Base-by-base conservation (phyloP, 35 echinoderm and acorn worm species). In the Eucidaris tribuloides region DNA sequence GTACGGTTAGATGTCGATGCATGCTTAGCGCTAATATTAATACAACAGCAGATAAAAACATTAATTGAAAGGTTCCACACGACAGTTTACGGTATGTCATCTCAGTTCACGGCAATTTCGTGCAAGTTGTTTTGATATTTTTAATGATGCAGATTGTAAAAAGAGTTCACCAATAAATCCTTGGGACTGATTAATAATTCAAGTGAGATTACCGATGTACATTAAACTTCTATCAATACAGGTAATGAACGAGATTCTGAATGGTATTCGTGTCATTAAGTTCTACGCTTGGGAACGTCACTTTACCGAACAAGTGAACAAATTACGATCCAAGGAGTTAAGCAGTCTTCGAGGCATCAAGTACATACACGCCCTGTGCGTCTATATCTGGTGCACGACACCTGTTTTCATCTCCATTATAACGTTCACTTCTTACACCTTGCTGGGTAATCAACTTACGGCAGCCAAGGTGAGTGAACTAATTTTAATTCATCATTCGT, bases 381-480 rank as follows among this genome's bases (percentile, higher is more conserved):
- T 78, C 20, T 96, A 83, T 24, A 77, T 91, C 43, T 96, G 88
- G 83, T 66, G 68, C 46, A 96, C 88, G 1, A 83, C 93, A 45
- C 88, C 88, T 1, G 68, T 96, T 9, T 57, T 96, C 23, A 91
- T 96, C 25, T 86, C 88, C 0, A 76, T 96, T 18, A 42, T 82
- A 2, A 87, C 93, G 11, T 96, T 96, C 61, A 79, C 88, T 15
- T 83, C 88, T 30, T 96, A 91, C 77, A 62, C 80, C 14, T 36
- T 65, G 9, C 64, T 91, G 2, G 89, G 89, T 1, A 81, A 79
- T 46, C 32, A 85, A 29, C 81, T 96, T 1, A 96, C 88, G 28
- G 93, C 93, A 52, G 93, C 93, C 0, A 96, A 96, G 84, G 93
- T 96, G 84, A 83, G 46, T n/a, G n/a, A n/a, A n/a, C n/a, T n/a